Conservation (phyloP, 2,888 invertebrate species). For the Drosophila histrio region DNA sequence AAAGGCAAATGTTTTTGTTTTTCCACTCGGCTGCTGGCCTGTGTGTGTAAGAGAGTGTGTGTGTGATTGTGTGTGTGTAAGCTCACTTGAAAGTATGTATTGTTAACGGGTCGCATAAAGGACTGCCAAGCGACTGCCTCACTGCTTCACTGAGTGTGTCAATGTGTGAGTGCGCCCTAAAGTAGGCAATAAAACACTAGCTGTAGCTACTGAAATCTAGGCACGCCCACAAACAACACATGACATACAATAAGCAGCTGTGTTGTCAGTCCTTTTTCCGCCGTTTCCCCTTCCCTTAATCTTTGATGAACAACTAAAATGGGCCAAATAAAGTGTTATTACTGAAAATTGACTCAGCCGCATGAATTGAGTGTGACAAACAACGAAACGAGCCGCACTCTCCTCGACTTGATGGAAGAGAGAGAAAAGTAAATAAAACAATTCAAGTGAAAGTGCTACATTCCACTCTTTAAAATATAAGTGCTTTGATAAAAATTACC, state of each 20-base stretch:
- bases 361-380: conserved; percentile 53
- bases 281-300: not conserved
- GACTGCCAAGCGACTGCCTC: conserved; percentile 50
- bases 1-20: conserved; percentile 78
- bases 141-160: conserved; percentile 23
- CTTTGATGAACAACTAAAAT: conserved; percentile 69
- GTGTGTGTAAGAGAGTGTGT: conserved; percentile 25
- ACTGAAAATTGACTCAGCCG: conserved; percentile 71
- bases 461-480: not conserved
- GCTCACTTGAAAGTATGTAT: conserved; percentile 73
- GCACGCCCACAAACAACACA: conserved; percentile 60
- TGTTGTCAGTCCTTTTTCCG: conserved; percentile 35
- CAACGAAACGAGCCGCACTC: conserved; percentile 8
- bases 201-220: conserved; percentile 62
- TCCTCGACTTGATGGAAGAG: not conserved
- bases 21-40: conserved; percentile 49
- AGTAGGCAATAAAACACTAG: conserved; percentile 77
- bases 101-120: conserved; percentile 68
- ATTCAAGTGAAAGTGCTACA: not conserved
- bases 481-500: not conserved
- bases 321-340: conserved; percentile 76
- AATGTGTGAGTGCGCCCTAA: conserved; percentile 35
- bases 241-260: conserved; percentile 60
- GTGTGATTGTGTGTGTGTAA: conserved; percentile 46
- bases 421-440: conserved; percentile 2